phyloP scores from a whole-genome alignment of 2,113 vertebrate species.

The Aythya baeri region DNA sequence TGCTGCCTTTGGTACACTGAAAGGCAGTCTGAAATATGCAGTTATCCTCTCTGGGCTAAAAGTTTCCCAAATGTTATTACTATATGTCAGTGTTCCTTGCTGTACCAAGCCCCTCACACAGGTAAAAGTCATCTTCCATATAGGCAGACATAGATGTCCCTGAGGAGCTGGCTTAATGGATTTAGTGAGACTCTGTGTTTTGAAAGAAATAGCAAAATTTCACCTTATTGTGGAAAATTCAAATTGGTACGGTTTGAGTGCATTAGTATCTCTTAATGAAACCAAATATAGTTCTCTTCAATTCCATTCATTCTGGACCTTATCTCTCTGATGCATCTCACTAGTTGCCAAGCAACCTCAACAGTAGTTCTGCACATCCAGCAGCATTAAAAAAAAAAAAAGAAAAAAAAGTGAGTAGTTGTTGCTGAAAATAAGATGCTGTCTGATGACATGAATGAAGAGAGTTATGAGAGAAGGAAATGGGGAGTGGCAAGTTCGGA shows the following conservation, averaged over 20 bases:
- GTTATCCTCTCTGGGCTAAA: background rate
- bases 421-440: constrained; percentile 62
- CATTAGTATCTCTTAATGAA: constrained; percentile 26
- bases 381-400: background rate
- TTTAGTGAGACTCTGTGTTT: background rate
- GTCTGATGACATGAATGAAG: constrained; percentile 57
- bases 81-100: background rate
- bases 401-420: background rate
- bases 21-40: background rate
- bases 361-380: constrained; percentile 48
- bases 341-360: constrained; percentile 63
- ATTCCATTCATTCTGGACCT: constrained; percentile 57
- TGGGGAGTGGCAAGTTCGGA: background rate
- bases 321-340: constrained; percentile 34
- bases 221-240: background rate
- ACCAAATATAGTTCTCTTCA: constrained; percentile 30
- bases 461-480: background rate
- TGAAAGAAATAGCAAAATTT: background rate
- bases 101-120: background rate
- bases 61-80: background rate
- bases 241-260: background rate
- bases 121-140: background rate
- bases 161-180: background rate
- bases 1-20: background rate
- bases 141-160: background rate